Evolutionary conservation across 2,113 vertebrate species (phyloP), one percentile per base, ranked within the genome.

Genomic region (Psammodynastes pulverulentus): DNA sequence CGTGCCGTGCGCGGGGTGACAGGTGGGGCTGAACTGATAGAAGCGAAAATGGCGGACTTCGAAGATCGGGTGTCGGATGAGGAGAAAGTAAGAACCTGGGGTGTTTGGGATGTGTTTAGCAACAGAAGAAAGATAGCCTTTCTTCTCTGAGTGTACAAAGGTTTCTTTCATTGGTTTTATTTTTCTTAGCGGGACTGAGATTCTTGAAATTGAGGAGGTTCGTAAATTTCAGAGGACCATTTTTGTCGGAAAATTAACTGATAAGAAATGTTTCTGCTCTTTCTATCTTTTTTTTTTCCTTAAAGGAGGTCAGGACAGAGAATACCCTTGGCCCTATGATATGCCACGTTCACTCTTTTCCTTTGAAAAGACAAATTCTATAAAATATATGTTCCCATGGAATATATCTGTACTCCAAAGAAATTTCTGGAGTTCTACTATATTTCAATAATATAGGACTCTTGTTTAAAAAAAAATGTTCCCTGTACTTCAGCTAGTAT

Each of bases 11-110:
- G 96, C 94, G 91, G 87, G 94, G 79, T 91, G 92, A 85, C 84
- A 56, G 87, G 89, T 90, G 90, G 85, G 23, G 84, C 89, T 92
- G 96, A 96, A 96, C 93, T 23, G 34, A 96, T 96, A 97, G 97
- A 97, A 95, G 97, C 96, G 98, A 98, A 99, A 97, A 99, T 99
- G 99, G 99, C 98, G 94, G 98, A 99, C 95, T 97, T 98, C 92
- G 98, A 98, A 58, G 98, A 98, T 90, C 98, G 98, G 96, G 98
- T 98, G 95, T 97, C 98, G 95, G 98, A 98, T 90, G 98, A 98
- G 89, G 98, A 99, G 96, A 99, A 98, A 98, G 98, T 99, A 98
- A 94, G 96, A 96, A 89, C 52, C 21, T 45, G 7, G 17, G 52
- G 21, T 49, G 43, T 87, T 46, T 34, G 9, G 52, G 49, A 13